Evolutionary conservation across 1,140 invertebrate genomes (phyloP).

Genomic region (Teleopsis dalmanni): DNA sequence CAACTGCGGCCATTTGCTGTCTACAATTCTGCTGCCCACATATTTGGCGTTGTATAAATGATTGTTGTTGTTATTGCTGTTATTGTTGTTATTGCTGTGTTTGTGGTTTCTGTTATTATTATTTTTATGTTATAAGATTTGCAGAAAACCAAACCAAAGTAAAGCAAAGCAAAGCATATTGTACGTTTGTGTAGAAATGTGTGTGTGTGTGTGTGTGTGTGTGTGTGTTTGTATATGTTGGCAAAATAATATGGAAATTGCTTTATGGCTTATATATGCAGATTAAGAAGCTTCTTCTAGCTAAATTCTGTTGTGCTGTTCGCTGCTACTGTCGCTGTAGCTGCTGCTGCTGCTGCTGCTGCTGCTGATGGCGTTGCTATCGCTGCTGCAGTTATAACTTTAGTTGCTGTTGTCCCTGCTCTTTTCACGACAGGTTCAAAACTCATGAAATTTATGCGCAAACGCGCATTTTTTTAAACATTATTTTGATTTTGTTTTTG

Average conservation of each 20-base stretch:
- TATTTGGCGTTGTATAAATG: too few species aligned
- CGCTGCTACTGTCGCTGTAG: neutral
- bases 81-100: too few species aligned
- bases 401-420: too few species aligned
- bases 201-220: neutral
- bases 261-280: slow-evolving; percentile 44
- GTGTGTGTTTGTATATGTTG: slow-evolving; percentile 5
- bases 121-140: too few species aligned
- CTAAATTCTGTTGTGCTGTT: neutral
- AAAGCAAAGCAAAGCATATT: slow-evolving; percentile 3
- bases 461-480: slow-evolving; percentile 10
- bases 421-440: slow-evolving; percentile 25
- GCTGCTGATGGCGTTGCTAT: neutral
- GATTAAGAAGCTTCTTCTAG: slow-evolving; percentile 21
- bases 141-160: too few species aligned
- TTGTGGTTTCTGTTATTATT: too few species aligned
- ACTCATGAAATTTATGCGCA: slow-evolving; percentile 39
- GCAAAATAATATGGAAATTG: slow-evolving; percentile 34
- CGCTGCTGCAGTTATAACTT: too few species aligned
- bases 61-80: too few species aligned
- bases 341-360: neutral
- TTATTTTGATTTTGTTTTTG: neutral
- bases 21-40: too few species aligned
- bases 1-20: too few species aligned
- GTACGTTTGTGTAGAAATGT: neutral